Conservation (phyloP, 2,797 vertebrate genomes). For the Octomys mimax region DNA sequence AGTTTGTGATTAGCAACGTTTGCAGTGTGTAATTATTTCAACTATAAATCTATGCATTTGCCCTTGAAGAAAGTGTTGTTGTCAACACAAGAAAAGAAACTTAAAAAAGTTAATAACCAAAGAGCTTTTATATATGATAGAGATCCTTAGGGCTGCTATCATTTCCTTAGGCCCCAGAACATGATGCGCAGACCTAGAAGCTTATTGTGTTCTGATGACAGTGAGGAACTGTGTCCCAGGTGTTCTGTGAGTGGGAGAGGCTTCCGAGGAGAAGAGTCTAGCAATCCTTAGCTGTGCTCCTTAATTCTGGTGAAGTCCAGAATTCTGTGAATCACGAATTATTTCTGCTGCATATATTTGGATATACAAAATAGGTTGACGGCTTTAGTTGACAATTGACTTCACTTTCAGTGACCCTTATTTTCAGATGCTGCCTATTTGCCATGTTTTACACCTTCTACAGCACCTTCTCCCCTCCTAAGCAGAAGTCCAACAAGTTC, state of each 20-base stretch:
- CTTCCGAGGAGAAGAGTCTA: not conserved
- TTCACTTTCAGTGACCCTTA: conserved; percentile 38
- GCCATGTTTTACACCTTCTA: not conserved
- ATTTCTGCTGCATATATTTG: not conserved
- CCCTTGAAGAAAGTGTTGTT: not conserved
- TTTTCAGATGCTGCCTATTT: not conserved
- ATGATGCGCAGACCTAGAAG: not conserved
- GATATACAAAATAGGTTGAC: not conserved
- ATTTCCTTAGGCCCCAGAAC: not conserved
- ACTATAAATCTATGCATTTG: not conserved
- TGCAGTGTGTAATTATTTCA: conserved; percentile 2
- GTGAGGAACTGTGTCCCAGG: not conserved
- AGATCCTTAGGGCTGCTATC: not conserved
- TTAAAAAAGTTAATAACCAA: not conserved
- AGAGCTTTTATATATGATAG: not conserved
- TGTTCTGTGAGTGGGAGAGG: not conserved
- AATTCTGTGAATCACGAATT: not conserved
- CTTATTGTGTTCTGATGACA: not conserved
- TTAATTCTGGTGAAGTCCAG: conserved; percentile 8
- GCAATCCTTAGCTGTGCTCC: not conserved
- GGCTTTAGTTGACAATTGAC: not conserved
- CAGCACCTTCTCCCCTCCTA: not conserved
- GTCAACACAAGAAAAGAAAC: not conserved
- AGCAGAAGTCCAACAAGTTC: not conserved
- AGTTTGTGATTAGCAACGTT: not conserved